Evolutionary conservation across 2,113 vertebrate genomes (phyloP).

Genomic region (Dendropsophus ebraccatus): DNA sequence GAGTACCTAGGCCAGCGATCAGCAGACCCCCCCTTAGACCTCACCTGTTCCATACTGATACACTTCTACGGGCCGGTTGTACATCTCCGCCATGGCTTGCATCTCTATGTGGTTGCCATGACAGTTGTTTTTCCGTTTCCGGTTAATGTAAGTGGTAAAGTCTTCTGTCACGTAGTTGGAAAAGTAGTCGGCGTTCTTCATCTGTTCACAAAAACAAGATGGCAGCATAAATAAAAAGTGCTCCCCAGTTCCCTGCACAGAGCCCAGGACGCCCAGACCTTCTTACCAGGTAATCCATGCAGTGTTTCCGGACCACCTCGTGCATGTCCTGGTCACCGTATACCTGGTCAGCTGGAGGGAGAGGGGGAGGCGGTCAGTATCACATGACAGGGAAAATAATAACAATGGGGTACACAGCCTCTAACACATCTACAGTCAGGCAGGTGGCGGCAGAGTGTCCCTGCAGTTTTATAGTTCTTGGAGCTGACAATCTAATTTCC

Average conservation of each 20-base stretch:
- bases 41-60: constrained; percentile 91
- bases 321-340: constrained; percentile 94
- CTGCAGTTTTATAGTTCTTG: background rate
- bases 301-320: constrained; percentile 91
- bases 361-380: no score
- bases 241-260: background rate
- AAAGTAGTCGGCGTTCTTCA: constrained; percentile 95
- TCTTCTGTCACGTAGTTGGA: constrained; percentile 96
- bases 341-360: constrained; percentile 84
- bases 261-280: background rate
- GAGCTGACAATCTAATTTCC: background rate
- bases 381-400: no score
- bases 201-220: constrained; percentile 69
- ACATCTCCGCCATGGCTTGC: constrained; percentile 98
- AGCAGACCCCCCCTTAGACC: no score
- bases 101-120: constrained; percentile 97
- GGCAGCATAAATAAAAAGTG: background rate
- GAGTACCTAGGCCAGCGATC: no score
- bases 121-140: constrained; percentile 95
- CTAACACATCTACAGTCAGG: background rate
- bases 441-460: no score
- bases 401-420: background rate
- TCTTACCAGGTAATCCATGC: constrained; percentile 93
- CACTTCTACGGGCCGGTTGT: constrained; percentile 93
- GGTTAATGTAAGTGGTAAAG: constrained; percentile 94